Evolutionary conservation across 2,113 vertebrate genomes (phyloP), one percentile per base, ranked within the genome.

Genomic region (Rhinogobius similis): DNA sequence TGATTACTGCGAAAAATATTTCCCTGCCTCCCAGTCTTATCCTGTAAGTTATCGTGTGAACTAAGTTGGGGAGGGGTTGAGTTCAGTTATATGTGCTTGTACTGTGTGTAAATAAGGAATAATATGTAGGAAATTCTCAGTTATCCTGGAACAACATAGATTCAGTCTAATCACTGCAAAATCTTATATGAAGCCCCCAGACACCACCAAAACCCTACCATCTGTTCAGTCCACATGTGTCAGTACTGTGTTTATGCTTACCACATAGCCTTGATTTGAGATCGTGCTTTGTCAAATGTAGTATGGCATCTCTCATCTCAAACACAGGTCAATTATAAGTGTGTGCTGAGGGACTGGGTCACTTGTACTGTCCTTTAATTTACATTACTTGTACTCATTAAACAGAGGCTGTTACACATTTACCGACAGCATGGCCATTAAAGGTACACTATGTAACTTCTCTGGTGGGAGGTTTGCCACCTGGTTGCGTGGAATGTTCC

Each of bases 171-270:
- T 36, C 9, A 3, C 32, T 36, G 50, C n/a, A 21, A 52, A 52
- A 23, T n/a, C 50, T 52, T 29, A 29, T 58, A 14, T 58, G 6
- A 27, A 58, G 24, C 24, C 26, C 13, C 16, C 5, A 53, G 59
- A 53, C 38, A 63, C 20, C 78, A 79, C 75, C 63, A 72, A 67
- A 63, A 71, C 62, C 23, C 56, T 71, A 72, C 74, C 79, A 67
- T 65, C 43, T 75, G 77, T 72, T 80, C 73, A 67, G 77, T 72
- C 81, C 73, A 67, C 32, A 73, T 81, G 89, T 66, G 85, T 93
- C 90, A 92, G 91, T 90, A 85, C 59, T 82, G 79, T 64, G 72
- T 87, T 87, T 84, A 58, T 84, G 89, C 83, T 88, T 86, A 88
- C 83, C 62, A 11, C 75, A 83, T 44, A 67, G 79, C 83, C 75